Percentiles rank a stretch among this genome's conserved stretches.
phyloP scores from a whole-genome alignment of 2,113 vertebrate genomes.

The human region DNA sequence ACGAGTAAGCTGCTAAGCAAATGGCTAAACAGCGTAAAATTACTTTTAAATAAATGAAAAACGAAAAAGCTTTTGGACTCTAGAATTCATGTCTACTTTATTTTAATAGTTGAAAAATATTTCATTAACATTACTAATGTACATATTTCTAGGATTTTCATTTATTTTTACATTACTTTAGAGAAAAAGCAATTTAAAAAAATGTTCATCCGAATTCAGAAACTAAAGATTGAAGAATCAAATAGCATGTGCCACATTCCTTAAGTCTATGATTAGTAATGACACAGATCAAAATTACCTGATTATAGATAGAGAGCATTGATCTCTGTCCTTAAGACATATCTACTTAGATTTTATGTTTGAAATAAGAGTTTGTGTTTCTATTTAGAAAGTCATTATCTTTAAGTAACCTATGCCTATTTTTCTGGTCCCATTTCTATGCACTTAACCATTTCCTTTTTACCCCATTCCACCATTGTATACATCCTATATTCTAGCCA shows the following conservation, averaged over 20 bases:
- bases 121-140: not conserved
- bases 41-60: not conserved
- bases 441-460: not conserved
- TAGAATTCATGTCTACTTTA: not conserved
- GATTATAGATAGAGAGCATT: not conserved
- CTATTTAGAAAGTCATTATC: not conserved
- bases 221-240: not conserved
- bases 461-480: not conserved
- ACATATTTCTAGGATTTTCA: not conserved
- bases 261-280: not conserved
- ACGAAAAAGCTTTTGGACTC: not conserved
- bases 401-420: not conserved
- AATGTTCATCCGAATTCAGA: not conserved
- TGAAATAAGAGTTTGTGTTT: not conserved
- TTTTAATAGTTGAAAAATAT: not conserved
- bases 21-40: not conserved
- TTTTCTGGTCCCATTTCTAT: not conserved
- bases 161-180: not conserved
- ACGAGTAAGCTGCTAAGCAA: not conserved
- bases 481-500: not conserved
- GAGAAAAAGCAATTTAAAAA: not conserved
- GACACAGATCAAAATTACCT: not conserved
- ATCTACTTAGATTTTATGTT: not conserved
- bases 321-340: not conserved
- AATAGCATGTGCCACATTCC: not conserved